Evolutionary conservation across 2,888 invertebrate genomes (phyloP).

Genomic region (Macrosoma leucophasiata): DNA sequence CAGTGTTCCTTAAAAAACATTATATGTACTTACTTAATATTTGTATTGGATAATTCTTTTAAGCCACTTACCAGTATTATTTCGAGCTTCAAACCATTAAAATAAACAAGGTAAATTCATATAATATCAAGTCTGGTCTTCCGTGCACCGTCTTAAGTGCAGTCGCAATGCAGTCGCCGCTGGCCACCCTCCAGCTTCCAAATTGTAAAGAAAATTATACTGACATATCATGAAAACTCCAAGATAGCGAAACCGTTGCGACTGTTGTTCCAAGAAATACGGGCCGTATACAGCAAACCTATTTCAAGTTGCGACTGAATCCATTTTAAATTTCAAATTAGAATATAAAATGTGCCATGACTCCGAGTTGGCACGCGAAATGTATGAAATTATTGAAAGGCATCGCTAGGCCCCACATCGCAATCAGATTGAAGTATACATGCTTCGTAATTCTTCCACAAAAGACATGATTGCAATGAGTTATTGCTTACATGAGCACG

Average conservation of each 20-base stretch:
- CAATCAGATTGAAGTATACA: slow-evolving; percentile 24
- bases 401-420: slow-evolving; percentile 9
- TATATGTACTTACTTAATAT: too few relatives aligned
- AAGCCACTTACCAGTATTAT: too few relatives aligned
- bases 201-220: slow-evolving; percentile 61
- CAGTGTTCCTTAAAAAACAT: too few relatives aligned
- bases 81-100: too few relatives aligned
- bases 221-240: slow-evolving; percentile 44
- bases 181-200: slow-evolving; percentile 61
- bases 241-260: slow-evolving; percentile 22
- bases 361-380: slow-evolving; percentile 27
- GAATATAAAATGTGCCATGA: slow-evolving; percentile 27
- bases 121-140: too few relatives aligned
- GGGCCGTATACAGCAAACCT: slow-evolving; percentile 19
- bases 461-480: slow-evolving; percentile 35
- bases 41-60: too few relatives aligned
- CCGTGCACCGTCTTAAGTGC: slow-evolving; percentile 21
- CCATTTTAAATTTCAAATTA: slow-evolving; percentile 29
- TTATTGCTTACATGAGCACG: slow-evolving; percentile 40
- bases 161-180: slow-evolving; percentile 53
- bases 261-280: too few relatives aligned
- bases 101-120: too few relatives aligned
- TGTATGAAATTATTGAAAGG: slow-evolving; percentile 25
- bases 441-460: slow-evolving; percentile 20
- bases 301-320: slow-evolving; percentile 20